phyloP scores from a whole-genome alignment of 2,113 vertebrate species.

The Ovibos moschatus region DNA sequence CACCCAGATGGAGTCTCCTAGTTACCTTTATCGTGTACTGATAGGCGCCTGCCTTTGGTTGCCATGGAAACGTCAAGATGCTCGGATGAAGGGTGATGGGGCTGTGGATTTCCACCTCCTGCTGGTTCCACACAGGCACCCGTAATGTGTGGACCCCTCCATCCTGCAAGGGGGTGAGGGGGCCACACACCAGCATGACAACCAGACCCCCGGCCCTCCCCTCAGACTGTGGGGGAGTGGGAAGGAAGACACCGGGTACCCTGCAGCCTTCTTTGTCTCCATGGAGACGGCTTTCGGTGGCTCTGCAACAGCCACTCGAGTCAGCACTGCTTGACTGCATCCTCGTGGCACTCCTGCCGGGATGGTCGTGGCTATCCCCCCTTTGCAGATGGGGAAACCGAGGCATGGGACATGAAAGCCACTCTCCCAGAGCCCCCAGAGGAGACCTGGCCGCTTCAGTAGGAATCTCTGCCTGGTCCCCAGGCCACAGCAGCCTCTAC shows the following conservation, averaged over 20 bases:
- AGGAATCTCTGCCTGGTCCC: not conserved
- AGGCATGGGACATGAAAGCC: not conserved
- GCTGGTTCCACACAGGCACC: slow-evolving; percentile 90
- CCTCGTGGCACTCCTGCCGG: not conserved
- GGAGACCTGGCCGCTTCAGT: not conserved
- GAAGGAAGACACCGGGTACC: not conserved
- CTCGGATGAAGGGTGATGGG: slow-evolving; percentile 91
- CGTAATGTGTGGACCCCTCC: slow-evolving; percentile 84
- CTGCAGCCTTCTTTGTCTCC: not conserved
- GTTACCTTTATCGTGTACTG: slow-evolving; percentile 93
- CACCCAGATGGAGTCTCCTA: not conserved
- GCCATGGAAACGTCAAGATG: slow-evolving; percentile 97
- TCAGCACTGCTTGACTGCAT: not conserved
- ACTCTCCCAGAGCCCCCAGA: not conserved
- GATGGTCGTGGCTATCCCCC: no score
- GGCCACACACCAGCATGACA: not conserved
- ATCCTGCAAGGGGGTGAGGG: slow-evolving; percentile 76
- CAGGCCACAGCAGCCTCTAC: not conserved
- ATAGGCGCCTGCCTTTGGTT: slow-evolving; percentile 92
- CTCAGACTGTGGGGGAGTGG: not conserved
- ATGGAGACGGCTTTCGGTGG: not conserved
- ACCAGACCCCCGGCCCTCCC: not conserved
- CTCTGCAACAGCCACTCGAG: not conserved
- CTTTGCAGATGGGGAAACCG: not conserved
- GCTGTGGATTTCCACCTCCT: slow-evolving; percentile 94